Percentiles rank a stretch among this genome's conserved stretches.
Conservation (phyloP, 2,113 vertebrate genomes). For the Paralichthys olivaceus region DNA sequence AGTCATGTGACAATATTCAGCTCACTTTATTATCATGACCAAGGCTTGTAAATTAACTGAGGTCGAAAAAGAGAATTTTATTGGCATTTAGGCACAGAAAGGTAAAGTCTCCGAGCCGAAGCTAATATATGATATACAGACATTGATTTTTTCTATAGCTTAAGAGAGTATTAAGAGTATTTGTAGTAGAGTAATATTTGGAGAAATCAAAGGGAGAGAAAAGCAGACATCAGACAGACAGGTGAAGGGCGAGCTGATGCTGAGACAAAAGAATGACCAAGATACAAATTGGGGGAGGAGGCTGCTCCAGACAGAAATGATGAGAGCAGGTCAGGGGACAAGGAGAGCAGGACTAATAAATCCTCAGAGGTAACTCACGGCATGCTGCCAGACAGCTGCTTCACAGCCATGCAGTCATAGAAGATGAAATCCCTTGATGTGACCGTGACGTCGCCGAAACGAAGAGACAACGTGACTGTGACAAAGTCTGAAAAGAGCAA, state of each 20-base stretch:
- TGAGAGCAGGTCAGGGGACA: background rate
- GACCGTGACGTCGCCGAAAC: constrained; percentile 87
- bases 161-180: background rate
- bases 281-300: background rate
- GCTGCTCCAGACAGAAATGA: constrained; percentile 1
- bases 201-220: background rate
- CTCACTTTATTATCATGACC: too few species aligned
- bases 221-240: background rate
- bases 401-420: constrained; percentile 92
- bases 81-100: too few species aligned
- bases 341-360: constrained; percentile 15
- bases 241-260: background rate
- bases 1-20: too few species aligned
- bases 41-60: too few species aligned
- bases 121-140: background rate
- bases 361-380: constrained; percentile 85
- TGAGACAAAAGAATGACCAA: background rate
- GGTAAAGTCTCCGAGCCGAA: too few species aligned
- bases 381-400: constrained; percentile 87
- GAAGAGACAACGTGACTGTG: constrained; percentile 87
- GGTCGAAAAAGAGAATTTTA: too few species aligned
- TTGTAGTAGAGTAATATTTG: too few species aligned
- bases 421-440: constrained; percentile 87
- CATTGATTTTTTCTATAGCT: too few species aligned
- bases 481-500: constrained; percentile 86